Percentiles rank a stretch among this genome's conserved stretches.
Conservation (phyloP, 2,113 vertebrate species). For the Coregonus clupeaformis region DNA sequence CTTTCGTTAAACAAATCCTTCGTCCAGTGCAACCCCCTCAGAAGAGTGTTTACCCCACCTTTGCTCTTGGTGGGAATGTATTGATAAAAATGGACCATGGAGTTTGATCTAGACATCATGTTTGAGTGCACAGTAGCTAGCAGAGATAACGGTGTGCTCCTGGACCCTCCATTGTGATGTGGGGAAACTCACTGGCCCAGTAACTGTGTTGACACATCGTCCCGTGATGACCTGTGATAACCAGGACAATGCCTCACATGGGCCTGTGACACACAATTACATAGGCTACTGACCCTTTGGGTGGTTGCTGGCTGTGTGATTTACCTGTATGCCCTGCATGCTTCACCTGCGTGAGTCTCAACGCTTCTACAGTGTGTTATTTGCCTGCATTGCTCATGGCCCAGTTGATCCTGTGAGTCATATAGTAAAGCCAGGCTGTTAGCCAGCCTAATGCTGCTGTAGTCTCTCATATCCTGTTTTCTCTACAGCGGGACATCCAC, state of each 20-base stretch:
- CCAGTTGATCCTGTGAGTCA: constrained; percentile 1
- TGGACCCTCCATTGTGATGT: constrained; percentile 5
- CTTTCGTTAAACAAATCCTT: neutral
- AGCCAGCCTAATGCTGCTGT: constrained; percentile 9
- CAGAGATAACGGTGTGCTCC: constrained; percentile 36
- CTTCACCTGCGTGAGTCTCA: neutral
- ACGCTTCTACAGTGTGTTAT: constrained; percentile 16
- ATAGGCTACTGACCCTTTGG: too few relatives aligned
- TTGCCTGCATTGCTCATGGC: constrained; percentile 3
- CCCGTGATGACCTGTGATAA: constrained; percentile 9
- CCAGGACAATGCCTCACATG: neutral
- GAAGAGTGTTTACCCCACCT: constrained; percentile 4
- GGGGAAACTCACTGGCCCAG: constrained; percentile 7
- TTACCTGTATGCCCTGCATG: neutral
- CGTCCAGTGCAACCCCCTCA: neutral
- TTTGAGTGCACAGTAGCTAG: constrained; percentile 32
- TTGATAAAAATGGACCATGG: constrained; percentile 26
- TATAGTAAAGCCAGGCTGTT: neutral
- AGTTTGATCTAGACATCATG: constrained; percentile 41
- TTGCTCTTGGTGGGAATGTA: constrained; percentile 24
- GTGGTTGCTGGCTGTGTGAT: constrained; percentile 3
- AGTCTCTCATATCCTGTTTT: neutral
- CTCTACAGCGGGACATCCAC: neutral
- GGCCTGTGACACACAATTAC: constrained; percentile 4
- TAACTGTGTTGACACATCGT: constrained; percentile 5